phyloP scores from a whole-genome alignment of 2,888 invertebrate species.

The Galeruca laticollis region DNA sequence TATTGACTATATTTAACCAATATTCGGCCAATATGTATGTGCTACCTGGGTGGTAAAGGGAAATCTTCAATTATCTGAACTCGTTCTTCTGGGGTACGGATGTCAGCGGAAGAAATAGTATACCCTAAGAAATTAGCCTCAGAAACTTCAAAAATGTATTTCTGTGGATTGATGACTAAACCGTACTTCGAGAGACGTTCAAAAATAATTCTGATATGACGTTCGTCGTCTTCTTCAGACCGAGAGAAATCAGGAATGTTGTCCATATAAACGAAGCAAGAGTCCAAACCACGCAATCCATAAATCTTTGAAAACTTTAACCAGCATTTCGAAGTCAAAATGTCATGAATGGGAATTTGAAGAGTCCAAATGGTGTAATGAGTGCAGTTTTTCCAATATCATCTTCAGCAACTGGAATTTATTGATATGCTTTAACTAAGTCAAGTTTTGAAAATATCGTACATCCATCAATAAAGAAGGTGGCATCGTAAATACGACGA shows the following conservation, averaged over 20 bases:
- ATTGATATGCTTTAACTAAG: constrained; percentile 2
- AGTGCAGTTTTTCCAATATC: not conserved
- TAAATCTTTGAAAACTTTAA: not conserved
- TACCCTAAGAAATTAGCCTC: not conserved
- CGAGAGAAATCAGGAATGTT: constrained; percentile 6
- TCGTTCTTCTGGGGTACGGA: too few relatives aligned
- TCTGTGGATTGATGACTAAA: too few relatives aligned
- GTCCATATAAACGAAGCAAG: not conserved
- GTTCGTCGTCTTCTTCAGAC: constrained; percentile 8
- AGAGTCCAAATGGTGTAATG: not conserved
- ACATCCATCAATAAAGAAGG: too few relatives aligned
- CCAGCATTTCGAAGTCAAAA: constrained; percentile 9
- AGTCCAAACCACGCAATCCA: not conserved
- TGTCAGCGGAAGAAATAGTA: constrained; percentile 3
- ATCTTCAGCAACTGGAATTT: constrained; percentile 9
- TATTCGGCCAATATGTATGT: too few relatives aligned
- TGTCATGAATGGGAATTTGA: not conserved
- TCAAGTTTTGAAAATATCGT: constrained; percentile 1
- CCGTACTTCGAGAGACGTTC: too few relatives aligned
- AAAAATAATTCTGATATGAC: constrained; percentile 10
- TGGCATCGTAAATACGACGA: constrained; percentile 11
- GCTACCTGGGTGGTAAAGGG: too few relatives aligned
- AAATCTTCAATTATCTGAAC: too few relatives aligned
- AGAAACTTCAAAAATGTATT: constrained; percentile 5
- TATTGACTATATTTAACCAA: too few relatives aligned